Evolutionary conservation across 2,797 vertebrate species (phyloP).

Genomic region (Premnoplex brunnescens): DNA sequence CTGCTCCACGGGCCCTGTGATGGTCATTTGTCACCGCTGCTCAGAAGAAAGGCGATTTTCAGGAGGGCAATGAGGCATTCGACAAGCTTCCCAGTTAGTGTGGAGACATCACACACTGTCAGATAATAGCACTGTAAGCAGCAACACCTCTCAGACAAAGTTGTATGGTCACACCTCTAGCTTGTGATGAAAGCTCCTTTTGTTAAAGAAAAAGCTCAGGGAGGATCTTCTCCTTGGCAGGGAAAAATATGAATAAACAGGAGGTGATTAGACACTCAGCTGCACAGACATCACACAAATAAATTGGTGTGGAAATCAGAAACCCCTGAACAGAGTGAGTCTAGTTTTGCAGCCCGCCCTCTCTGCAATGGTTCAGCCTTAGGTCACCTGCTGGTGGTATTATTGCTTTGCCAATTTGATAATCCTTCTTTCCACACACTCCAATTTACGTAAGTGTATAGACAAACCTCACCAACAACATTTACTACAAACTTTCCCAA

Average conservation of each 20-base stretch:
- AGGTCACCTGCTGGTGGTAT: not conserved
- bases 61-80: conserved; percentile 33
- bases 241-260: not conserved
- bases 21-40: conserved; percentile 29
- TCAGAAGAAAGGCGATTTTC: not conserved
- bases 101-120: not conserved
- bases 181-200: not conserved
- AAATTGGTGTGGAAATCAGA: not conserved
- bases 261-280: not conserved
- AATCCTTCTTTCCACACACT: not conserved
- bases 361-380: not conserved
- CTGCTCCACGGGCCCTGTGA: not conserved
- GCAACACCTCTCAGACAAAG: not conserved
- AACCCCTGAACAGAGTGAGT: not conserved
- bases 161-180: not conserved
- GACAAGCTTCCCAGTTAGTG: conserved; percentile 31
- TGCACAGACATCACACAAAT: not conserved
- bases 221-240: not conserved
- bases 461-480: not conserved
- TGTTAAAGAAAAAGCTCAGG: not conserved
- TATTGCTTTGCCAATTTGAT: not conserved
- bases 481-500: not conserved
- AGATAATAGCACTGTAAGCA: not conserved
- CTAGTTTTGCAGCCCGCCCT: not conserved
- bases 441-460: not conserved